Conservation (phyloP, 2,888 invertebrate species). For the Monoplex corrugatus region DNA sequence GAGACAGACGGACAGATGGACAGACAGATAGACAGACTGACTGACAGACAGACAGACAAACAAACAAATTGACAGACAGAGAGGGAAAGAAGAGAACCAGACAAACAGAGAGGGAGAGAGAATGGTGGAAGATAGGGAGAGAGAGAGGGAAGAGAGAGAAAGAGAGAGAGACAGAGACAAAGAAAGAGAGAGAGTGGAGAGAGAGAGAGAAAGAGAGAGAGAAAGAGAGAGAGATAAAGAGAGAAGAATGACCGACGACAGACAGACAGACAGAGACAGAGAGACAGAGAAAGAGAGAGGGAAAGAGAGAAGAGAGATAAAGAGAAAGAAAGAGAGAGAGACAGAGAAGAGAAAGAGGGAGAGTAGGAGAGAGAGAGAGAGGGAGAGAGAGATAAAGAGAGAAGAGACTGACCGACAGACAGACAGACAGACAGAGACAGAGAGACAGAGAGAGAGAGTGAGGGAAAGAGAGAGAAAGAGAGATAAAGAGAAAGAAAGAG, state of each 20-base stretch:
- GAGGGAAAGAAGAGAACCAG: too few species aligned
- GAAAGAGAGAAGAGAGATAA: not conserved
- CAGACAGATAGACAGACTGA: not conserved
- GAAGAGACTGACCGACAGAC: not conserved
- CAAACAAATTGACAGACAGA: not conserved
- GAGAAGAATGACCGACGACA: not conserved
- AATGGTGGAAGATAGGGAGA: not conserved
- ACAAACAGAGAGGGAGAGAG: too few species aligned
- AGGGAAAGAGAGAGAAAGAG: too few species aligned
- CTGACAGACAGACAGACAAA: not conserved
- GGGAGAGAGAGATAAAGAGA: not conserved
- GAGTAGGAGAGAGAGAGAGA: not conserved
- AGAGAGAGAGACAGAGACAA: not conserved
- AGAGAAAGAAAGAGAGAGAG: not conserved
- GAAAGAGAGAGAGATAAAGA: not conserved
- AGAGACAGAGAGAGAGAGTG: too few species aligned
- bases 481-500: too few species aligned
- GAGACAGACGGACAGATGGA: not conserved
- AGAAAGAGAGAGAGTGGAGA: too few species aligned
- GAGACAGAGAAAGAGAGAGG: not conserved
- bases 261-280: too few species aligned
- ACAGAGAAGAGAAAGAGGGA: not conserved
- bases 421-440: too few species aligned
- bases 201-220: not conserved
- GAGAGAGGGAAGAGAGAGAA: not conserved